Base-by-base conservation (phyloP, 2,113 vertebrate genomes). In the Macroglossus sobrinus region DNA sequence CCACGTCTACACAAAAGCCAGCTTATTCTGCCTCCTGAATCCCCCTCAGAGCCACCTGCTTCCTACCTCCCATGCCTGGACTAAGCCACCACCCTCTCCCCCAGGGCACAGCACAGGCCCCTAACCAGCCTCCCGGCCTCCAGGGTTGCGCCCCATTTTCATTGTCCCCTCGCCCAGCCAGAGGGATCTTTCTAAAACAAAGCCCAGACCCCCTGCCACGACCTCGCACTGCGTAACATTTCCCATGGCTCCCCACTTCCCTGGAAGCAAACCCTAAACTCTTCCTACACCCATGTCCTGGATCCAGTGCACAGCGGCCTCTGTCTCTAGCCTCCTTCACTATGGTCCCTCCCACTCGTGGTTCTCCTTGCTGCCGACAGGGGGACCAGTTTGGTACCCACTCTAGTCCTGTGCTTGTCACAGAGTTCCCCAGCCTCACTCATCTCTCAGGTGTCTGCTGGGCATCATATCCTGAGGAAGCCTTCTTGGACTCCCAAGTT, bases 291-390 rank as follows among this genome's bases (percentile, higher is more conserved):
- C 69, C 28, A 4, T 0, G 2, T 24, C 57, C 19, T 19, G 13
- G 57, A 59, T 69, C 40, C n/a, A 22, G 40, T 40, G 14, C 26
- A 30, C 74, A 14, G 1, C 2, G 45, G 57, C 64, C 35, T 85
- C 86, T 9, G 4, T 38, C 55, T 64, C n/a, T 1, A 35, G 38
- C 74, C 7, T 43, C 55, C 64, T 50, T 45, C n/a, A 3, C 8
- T 15, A 0, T 3, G 21, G 50, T n/a, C 53, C 47, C 71, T 30
- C 24, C 40, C 19, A 4, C 0, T 30, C 0, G 0, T 53, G 50
- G 30, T 28, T 84, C 11, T 75, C 28, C 69, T 64, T 69, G 71
- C 1, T 3, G 10, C 38, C n/a, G 28, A 22, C 33, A 19, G 3
- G 43, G 6, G 15, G 19, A 16, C 50, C 15, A 11, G 3, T 61